A percentile compares a stretch with the other conserved stretches of the same genome.
Evolutionary conservation across 2,797 vertebrate genomes (phyloP).

Genomic region (Lithobates sylvaticus): DNA sequence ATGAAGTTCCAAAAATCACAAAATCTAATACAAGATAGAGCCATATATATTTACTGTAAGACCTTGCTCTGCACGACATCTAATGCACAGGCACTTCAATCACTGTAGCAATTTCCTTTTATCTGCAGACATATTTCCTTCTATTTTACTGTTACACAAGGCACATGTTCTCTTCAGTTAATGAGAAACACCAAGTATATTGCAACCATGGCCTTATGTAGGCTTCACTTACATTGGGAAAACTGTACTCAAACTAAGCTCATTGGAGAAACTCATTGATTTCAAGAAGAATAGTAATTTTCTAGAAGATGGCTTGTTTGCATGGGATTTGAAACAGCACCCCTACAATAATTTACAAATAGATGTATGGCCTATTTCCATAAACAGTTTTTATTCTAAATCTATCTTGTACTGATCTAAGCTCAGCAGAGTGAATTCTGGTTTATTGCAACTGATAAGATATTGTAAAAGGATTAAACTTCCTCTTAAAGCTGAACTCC

Average conservation of each 20-base stretch:
- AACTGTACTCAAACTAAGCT: not conserved
- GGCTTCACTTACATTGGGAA: not conserved
- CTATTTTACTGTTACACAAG: constrained; percentile 42
- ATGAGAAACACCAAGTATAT: constrained; percentile 21
- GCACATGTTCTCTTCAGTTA: not conserved
- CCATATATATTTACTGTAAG: constrained; percentile 37
- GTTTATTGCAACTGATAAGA: too few relatives aligned
- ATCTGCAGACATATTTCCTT: constrained; percentile 48
- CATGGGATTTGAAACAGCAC: not conserved
- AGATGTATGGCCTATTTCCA: not conserved
- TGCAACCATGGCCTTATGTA: not conserved
- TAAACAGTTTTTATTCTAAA: not conserved
- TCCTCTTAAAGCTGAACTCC: too few relatives aligned
- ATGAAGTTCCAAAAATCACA: constrained; percentile 21
- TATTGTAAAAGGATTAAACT: too few relatives aligned
- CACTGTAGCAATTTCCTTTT: constrained; percentile 31
- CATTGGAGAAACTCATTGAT: not conserved
- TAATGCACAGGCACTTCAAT: constrained; percentile 47
- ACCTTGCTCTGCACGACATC: constrained; percentile 45
- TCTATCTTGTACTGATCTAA: too few relatives aligned
- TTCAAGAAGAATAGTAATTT: not conserved
- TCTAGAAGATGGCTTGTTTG: not conserved
- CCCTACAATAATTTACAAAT: too few relatives aligned
- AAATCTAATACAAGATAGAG: constrained; percentile 25
- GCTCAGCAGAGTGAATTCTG: not conserved